These are phyloP conservation scores for Phoxinus phoxinus DNA, from an alignment of 2,113 vertebrate species.

Conservation along the genomic window DNA sequence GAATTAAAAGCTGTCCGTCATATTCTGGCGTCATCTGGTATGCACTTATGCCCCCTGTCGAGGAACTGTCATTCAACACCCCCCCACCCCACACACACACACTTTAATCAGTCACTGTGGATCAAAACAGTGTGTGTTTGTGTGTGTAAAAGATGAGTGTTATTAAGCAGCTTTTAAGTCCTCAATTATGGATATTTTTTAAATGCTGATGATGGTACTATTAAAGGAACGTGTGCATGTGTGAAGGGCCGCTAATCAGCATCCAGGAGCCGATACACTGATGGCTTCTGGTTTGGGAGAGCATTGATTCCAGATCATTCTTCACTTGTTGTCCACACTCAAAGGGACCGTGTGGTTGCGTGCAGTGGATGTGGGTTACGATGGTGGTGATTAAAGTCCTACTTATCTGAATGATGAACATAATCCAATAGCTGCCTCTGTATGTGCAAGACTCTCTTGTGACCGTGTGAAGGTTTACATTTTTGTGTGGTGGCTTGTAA, in stretches of 20 bases:
- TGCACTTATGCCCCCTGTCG: slow-evolving; percentile 36
- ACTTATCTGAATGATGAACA: slow-evolving; percentile 18
- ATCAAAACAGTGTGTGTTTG: slow-evolving; percentile 3
- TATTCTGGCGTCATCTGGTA: slow-evolving; percentile 43
- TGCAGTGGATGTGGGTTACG: not conserved
- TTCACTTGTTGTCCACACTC: slow-evolving; percentile 36
- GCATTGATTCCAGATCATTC: slow-evolving; percentile 43
- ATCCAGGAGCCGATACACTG: slow-evolving; percentile 11
- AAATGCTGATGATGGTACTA: slow-evolving; percentile 21
- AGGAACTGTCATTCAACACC: slow-evolving; percentile 33
- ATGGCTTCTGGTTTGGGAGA: slow-evolving; percentile 2
- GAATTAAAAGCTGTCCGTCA: slow-evolving; percentile 47
- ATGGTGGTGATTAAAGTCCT: slow-evolving; percentile 39
- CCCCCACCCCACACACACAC: not conserved
- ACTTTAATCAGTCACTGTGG: slow-evolving; percentile 18
- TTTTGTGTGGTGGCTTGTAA: slow-evolving; percentile 63
- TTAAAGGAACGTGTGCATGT: slow-evolving; percentile 11
- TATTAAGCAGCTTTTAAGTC: slow-evolving; percentile 64
- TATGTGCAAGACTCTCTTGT: slow-evolving; percentile 59
- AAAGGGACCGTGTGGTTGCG: not conserved
- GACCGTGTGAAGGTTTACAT: slow-evolving; percentile 43
- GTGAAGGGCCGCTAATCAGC: slow-evolving; percentile 31
- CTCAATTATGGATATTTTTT: slow-evolving; percentile 34
- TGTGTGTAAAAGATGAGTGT: slow-evolving; percentile 23
- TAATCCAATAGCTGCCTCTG: not conserved